These are phyloP conservation scores for Neotoxoptera formosana DNA, from an alignment of 1,140 invertebrate genomes.

Conservation along the genomic window DNA sequence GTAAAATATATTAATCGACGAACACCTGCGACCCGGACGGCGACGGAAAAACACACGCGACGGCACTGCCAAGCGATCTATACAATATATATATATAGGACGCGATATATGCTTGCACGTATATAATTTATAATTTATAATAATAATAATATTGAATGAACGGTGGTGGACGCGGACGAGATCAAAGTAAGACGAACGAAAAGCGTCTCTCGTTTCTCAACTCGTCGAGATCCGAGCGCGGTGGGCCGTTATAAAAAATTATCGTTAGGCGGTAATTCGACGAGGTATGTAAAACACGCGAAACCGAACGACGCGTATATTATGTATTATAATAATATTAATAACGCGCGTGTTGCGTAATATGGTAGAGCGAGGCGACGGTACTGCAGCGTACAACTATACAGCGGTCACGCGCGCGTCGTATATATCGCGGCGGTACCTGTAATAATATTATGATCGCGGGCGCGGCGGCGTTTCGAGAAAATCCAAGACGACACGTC, in stretches of 20 bases:
- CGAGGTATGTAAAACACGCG: neutral
- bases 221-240: neutral
- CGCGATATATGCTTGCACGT: neutral
- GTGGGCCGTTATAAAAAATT: neutral
- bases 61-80: neutral
- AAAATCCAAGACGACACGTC: conserved; percentile 14
- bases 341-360: neutral
- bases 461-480: neutral
- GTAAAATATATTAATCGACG: neutral
- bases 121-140: no score
- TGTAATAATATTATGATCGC: no score
- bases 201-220: neutral
- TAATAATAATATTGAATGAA: no score
- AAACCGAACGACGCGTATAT: neutral
- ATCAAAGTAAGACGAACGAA: neutral
- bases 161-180: neutral
- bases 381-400: no score
- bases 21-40: neutral
- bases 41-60: neutral
- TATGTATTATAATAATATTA: no score
- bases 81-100: neutral
- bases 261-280: neutral
- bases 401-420: neutral
- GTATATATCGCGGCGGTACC: neutral
- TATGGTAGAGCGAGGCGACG: neutral